These are phyloP conservation scores for Polia nebulosa DNA, from an alignment of 2,888 invertebrate species.

Conservation along the genomic window DNA sequence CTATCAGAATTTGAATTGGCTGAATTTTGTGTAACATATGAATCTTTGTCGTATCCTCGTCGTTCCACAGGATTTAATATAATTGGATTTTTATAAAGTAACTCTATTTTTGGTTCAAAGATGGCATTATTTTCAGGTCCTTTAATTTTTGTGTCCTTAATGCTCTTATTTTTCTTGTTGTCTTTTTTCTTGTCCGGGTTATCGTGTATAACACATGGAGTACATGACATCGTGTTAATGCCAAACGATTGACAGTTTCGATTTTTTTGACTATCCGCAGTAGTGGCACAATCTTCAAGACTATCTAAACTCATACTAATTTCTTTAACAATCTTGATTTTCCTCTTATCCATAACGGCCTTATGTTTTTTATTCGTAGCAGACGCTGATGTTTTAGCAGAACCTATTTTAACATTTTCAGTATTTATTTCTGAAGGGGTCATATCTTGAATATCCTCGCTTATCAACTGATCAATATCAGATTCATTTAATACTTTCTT, in stretches of 20 bases:
- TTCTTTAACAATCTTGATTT: conserved; percentile 74
- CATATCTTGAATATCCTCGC: conserved; percentile 52
- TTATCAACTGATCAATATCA: conserved; percentile 48
- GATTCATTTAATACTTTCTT: conserved; percentile 49
- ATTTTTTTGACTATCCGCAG: conserved; percentile 55
- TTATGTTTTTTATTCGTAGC: conserved; percentile 52
- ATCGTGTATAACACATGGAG: conserved; percentile 85
- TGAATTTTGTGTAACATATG: conserved; percentile 67
- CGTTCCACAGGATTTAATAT: conserved; percentile 77
- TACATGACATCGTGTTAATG: conserved; percentile 83
- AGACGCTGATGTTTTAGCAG: conserved; percentile 41
- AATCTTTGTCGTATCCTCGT: conserved; percentile 66
- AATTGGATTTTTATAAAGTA: conserved; percentile 84
- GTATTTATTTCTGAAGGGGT: conserved; percentile 41
- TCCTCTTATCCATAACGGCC: conserved; percentile 56
- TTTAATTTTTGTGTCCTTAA: conserved; percentile 47
- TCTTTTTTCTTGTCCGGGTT: conserved; percentile 72
- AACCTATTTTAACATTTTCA: conserved; percentile 48
- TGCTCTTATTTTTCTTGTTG: conserved; percentile 52
- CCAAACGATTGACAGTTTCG: conserved; percentile 79
- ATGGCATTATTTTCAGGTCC: conserved; percentile 44
- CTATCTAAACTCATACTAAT: conserved; percentile 86
- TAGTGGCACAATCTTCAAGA: conserved; percentile 75
- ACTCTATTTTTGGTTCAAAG: conserved; percentile 76
- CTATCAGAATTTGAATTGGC: conserved; percentile 63